phyloP scores from a whole-genome alignment of 30 jellyfish, hydroid and myxozoan species.

The Phacellophora camtschatica region DNA sequence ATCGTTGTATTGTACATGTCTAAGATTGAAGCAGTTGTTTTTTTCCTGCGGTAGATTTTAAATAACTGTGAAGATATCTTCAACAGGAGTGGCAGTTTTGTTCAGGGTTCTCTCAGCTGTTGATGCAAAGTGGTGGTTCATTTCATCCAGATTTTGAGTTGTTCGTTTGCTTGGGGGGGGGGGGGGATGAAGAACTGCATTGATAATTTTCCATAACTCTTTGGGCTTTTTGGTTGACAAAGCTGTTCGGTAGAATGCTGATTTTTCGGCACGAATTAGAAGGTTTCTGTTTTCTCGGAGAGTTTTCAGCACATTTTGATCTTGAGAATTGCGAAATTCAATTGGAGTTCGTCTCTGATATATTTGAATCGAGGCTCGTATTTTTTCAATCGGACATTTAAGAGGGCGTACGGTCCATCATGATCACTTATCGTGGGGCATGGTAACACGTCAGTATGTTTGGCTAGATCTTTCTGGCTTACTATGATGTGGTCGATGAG shows the following conservation, averaged over 20 bases:
- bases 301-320: no score
- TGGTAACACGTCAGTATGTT: background rate
- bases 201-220: no score
- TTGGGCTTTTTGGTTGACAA: no score
- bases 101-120: conserved; percentile 20
- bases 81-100: conserved; percentile 15
- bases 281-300: no score
- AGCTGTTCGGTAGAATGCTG: no score
- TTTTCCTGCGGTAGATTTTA: background rate
- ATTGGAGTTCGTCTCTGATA: no score
- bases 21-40: background rate
- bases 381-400: background rate
- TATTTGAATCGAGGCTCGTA: background rate
- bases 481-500: background rate
- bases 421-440: background rate
- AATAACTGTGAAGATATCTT: conserved; percentile 5
- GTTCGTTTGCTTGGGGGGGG: no score
- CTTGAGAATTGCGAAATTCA: no score
- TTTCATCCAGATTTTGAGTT: no score
- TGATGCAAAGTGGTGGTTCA: background rate
- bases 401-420: background rate
- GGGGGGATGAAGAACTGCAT: no score
- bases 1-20: background rate
- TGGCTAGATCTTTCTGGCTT: background rate
- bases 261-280: no score